Conservation (phyloP, 2,888 invertebrate genomes). For the Lycia hirtaria region DNA sequence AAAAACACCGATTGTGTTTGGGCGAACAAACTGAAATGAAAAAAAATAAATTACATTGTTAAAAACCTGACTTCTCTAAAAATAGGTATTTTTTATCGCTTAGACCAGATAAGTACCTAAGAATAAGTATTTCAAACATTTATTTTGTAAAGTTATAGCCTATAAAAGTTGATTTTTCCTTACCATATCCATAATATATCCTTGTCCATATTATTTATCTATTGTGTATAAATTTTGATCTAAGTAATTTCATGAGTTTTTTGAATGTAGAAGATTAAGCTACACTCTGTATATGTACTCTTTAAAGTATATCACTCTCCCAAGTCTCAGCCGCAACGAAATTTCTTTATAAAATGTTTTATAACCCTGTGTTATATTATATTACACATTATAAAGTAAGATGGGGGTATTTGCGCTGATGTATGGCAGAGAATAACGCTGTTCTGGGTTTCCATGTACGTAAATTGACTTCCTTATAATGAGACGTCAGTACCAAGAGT, state of each 20-base stretch:
- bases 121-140: too few species aligned
- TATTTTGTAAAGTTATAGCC: too few species aligned
- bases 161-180: too few species aligned
- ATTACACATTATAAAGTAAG: constrained; percentile 50
- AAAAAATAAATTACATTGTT: too few species aligned
- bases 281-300: constrained; percentile 3
- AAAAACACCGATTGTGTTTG: too few species aligned
- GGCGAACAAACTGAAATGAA: too few species aligned
- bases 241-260: background rate
- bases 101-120: too few species aligned
- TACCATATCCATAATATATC: too few species aligned
- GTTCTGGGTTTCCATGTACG: constrained; percentile 50
- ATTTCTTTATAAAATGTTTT: constrained; percentile 28
- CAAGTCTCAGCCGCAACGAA: constrained; percentile 8
- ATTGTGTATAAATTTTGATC: too few species aligned
- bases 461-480: constrained; percentile 65
- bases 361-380: constrained; percentile 30
- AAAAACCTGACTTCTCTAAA: too few species aligned
- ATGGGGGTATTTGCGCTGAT: constrained; percentile 63
- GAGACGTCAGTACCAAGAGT: constrained; percentile 52
- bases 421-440: constrained; percentile 63
- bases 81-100: too few species aligned
- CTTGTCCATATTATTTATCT: too few species aligned
- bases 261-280: background rate
- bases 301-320: constrained; percentile 7